These are phyloP conservation scores for Poeciliopsis occidentalis DNA, from an alignment of 2,113 vertebrate genomes.

Conservation along the genomic window DNA sequence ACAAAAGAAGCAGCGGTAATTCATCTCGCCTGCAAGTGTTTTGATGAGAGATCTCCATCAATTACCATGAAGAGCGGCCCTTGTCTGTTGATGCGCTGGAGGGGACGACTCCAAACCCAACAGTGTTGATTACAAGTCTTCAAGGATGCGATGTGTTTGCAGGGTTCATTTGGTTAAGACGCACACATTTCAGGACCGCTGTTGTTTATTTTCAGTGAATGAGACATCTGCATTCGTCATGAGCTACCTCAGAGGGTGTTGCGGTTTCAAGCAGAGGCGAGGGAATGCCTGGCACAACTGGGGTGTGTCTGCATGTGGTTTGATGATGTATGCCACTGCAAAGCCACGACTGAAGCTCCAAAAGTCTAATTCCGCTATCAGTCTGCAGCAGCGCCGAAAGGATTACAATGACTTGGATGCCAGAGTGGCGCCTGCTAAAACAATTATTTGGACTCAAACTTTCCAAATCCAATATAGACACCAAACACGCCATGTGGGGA, in stretches of 20 bases:
- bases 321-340: constrained; percentile 42
- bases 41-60: constrained; percentile 33
- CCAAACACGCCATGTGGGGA: constrained; percentile 39
- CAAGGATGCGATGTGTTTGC: neutral
- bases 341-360: constrained; percentile 14
- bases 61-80: constrained; percentile 5
- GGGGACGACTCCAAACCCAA: constrained; percentile 1
- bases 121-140: constrained; percentile 15
- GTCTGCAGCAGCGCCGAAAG: constrained; percentile 3
- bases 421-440: constrained; percentile 38
- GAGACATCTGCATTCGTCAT: constrained; percentile 70
- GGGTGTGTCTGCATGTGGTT: constrained; percentile 60
- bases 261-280: constrained; percentile 60
- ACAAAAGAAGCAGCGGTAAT: constrained; percentile 10
- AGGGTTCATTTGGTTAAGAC: constrained; percentile 42
- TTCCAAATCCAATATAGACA: constrained; percentile 43
- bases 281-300: constrained; percentile 38
- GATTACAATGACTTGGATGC: constrained; percentile 21
- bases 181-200: constrained; percentile 44
- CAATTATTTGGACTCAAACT: constrained; percentile 16
- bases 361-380: constrained; percentile 20
- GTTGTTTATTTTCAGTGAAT: constrained; percentile 64
- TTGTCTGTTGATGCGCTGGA: neutral
- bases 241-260: constrained; percentile 57
- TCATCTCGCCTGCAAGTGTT: constrained; percentile 43